These are phyloP conservation scores for Tetramorium parvispinum DNA, from an alignment of 1,140 invertebrate species.

Conservation along the genomic window DNA sequence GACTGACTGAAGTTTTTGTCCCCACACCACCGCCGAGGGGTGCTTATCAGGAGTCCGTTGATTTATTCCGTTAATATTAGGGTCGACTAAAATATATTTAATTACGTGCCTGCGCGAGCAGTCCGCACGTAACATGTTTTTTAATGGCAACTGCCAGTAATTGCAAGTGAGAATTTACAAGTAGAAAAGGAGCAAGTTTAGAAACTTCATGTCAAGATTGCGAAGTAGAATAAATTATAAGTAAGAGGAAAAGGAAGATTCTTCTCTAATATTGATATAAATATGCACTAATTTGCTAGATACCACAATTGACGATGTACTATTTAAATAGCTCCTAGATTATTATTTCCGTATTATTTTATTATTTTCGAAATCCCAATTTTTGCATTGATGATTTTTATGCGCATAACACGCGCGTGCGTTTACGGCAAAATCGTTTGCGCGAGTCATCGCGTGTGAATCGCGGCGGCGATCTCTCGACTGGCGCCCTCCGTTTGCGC, in stretches of 20 bases:
- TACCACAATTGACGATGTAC: background rate
- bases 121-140: conserved; percentile 24
- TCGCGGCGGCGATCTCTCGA: conserved; percentile 53
- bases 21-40: conserved; percentile 1
- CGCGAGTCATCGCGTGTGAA: conserved; percentile 30
- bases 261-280: background rate
- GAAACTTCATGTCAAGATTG: background rate
- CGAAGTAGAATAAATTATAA: background rate
- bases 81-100: conserved; percentile 56
- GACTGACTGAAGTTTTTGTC: conserved; percentile 72
- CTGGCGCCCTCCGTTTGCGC: conserved; percentile 70
- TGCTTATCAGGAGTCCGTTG: conserved; percentile 60
- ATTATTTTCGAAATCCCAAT: background rate
- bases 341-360: background rate
- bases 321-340: background rate
- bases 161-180: background rate
- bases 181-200: background rate
- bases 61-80: conserved; percentile 67
- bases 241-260: background rate
- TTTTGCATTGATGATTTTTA: background rate
- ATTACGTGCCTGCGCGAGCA: conserved; percentile 36
- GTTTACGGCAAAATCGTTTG: conserved; percentile 50
- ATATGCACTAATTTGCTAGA: background rate
- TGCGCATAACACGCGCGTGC: background rate
- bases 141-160: background rate